A percentile compares a stretch with the other conserved stretches of the same genome.
phyloP scores from a whole-genome alignment of 2,888 invertebrate species.

The Hypselothyrea guttata region DNA sequence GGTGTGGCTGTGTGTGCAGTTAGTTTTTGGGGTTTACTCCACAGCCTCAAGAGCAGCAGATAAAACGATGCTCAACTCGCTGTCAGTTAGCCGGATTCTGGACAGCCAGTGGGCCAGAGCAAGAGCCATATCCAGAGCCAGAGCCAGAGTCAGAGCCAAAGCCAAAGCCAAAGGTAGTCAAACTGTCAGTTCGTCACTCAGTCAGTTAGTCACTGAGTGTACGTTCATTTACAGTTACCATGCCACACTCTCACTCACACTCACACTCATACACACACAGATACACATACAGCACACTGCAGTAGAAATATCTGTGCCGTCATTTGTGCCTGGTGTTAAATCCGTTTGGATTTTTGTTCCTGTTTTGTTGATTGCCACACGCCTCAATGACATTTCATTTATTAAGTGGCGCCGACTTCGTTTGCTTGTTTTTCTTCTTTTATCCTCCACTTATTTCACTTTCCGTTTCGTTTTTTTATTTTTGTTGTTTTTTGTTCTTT shows the following conservation, averaged over 20 bases:
- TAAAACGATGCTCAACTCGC: constrained; percentile 53
- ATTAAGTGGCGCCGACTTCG: constrained; percentile 63
- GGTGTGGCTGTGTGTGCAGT: constrained; percentile 15
- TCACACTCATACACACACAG: neutral
- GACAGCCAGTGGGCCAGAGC: constrained; percentile 28
- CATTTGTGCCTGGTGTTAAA: constrained; percentile 64
- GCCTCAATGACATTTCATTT: constrained; percentile 78
- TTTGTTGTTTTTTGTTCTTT: constrained; percentile 18
- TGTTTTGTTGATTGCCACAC: constrained; percentile 72
- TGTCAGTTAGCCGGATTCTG: constrained; percentile 41
- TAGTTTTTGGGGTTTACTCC: constrained; percentile 7
- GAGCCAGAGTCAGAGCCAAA: neutral
- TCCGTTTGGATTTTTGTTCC: constrained; percentile 68
- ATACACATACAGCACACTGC: constrained; percentile 22
- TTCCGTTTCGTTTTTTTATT: neutral
- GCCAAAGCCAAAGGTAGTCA: constrained; percentile 2
- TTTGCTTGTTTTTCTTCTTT: neutral
- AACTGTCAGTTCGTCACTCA: constrained; percentile 31
- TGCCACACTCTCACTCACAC: neutral
- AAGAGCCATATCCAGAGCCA: constrained; percentile 12
- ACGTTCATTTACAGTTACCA: constrained; percentile 27
- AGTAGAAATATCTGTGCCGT: neutral
- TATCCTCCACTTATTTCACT: constrained; percentile 11
- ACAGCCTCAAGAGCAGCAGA: constrained; percentile 45
- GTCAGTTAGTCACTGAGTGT: constrained; percentile 10